Evolutionary conservation across 2,113 vertebrate genomes (phyloP), one percentile per base, ranked within the genome.

Genomic region (Nannobrachium achirus): DNA sequence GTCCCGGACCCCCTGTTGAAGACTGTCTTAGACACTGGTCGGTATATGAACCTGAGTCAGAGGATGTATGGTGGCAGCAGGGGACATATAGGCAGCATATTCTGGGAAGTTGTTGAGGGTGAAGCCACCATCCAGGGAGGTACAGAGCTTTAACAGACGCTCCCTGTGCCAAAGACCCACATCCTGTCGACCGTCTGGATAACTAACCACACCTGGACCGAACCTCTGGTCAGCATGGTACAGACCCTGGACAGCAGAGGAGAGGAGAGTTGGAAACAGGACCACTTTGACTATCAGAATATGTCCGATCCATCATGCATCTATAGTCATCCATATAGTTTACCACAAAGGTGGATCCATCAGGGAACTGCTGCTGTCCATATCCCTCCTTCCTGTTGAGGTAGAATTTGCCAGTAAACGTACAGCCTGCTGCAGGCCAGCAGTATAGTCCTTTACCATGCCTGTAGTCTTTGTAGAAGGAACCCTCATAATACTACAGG

Each of bases 371-470:
- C 18, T 93, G 86, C 10, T 88, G 70, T n/a, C 95, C 95, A 1
- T 94, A 97, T 14, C 95, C 95, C 81, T 97, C 95, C 63, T 91
- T 92, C 39, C 69, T 88, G 68, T 94, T 94, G 39, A 97, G 92
- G 86, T 95, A 98, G 76, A 95, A 95, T 58, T 75, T 92, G 56
- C 96, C 96, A 0, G 63, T 92, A 83, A 95, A 96, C 64, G 79
- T 91, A 53, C 91, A 90, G 8, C 94, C 93, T 8, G 93, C 93
- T 8, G 93, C 84, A 0, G 93, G 92, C 95, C 94, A 95, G 20
- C 42, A 74, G 81, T 94, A 94, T 18, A 79, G 53, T 2, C 93
- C 95, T 8, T 83, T 63, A 0, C 95, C 95, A 2, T 97, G 95
- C 1, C 73, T 75, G 77, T 93, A 94, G 78, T 94, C 94, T 71